Base-by-base conservation (phyloP, 2,113 vertebrate genomes). In the Callipepla squamata region DNA sequence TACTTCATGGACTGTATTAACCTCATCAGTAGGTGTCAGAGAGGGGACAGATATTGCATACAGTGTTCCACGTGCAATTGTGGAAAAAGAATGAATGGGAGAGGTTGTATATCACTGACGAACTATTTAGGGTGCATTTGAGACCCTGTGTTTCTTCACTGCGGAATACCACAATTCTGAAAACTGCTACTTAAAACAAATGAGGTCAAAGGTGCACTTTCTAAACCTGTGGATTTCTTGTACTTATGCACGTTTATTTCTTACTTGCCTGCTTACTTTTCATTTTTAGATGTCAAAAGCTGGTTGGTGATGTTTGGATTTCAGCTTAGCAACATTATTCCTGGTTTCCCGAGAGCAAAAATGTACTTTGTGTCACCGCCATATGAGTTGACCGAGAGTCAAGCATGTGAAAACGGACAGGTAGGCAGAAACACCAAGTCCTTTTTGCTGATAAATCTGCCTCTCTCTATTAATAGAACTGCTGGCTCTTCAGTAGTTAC, bases 241-340 rank as follows among this genome's bases (percentile, higher is more conserved):
- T 80, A 9, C 74, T 59, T 86, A 32, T 21, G 50, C 4, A n/a
- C 7, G 4, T 30, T 25, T 77, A 25, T 83, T 86, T 94, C 89
- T 95, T 47, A 94, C 48, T 86, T 90, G 38, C 21, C 25, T 93
- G 62, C 80, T 96, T 93, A 91, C 36, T 96, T 97, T 94, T 94
- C 44, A 65, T 96, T 92, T 63, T 67, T 53, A 99, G 99, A 99
- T 98, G 99, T 99, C 97, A 99, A 99, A 97, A 99, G 99, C 97
- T 99, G 99, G 99, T 97, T 99, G 94, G 99, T 99, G 96, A 99
- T 99, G 99, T 99, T 99, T 96, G 99, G 99, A 96, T 99, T 99
- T 98, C 99, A 99, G 97, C 98, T 99, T 70, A 99, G 99, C 97
- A 99, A 99, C 97, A 99, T 99, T 86, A 99, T 99, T 96, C 99